Evolutionary conservation across 2,797 vertebrate genomes (phyloP).

Genomic region (Manis crassicaudata): DNA sequence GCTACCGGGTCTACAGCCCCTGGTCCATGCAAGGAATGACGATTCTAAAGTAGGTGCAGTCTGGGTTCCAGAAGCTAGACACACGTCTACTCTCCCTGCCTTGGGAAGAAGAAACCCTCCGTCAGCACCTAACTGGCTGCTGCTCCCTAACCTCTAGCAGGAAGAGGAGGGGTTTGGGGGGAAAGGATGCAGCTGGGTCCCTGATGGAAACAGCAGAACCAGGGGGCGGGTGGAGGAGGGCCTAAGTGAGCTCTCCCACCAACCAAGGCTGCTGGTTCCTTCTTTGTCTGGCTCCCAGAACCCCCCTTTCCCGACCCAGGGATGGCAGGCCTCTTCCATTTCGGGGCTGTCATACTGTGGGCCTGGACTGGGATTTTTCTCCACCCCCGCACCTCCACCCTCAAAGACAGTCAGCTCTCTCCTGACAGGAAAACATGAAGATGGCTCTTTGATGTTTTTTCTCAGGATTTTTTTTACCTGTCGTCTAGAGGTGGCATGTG

Average conservation of each 20-base stretch:
- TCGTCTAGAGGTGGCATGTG: rapidly evolving
- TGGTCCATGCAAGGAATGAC: not conserved
- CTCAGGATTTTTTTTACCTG: not conserved
- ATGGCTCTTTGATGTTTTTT: not conserved
- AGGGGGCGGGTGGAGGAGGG: rapidly evolving
- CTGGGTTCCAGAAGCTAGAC: not conserved
- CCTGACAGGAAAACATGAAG: not conserved
- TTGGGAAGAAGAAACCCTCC: not conserved
- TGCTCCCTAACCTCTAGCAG: not conserved
- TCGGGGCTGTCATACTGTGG: not conserved
- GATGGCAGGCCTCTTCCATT: not conserved
- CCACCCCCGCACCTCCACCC: no score
- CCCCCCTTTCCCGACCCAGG: rapidly evolving
- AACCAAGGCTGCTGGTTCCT: not conserved
- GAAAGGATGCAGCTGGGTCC: not conserved
- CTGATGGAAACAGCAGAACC: not conserved
- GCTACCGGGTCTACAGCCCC: not conserved
- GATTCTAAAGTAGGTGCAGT: no score
- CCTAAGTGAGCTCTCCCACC: not conserved
- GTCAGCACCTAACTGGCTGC: rapidly evolving
- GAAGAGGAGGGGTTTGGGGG: no score
- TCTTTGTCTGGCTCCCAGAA: not conserved
- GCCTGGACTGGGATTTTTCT: not conserved
- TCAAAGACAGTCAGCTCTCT: not conserved
- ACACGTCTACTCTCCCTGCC: no score